These are phyloP conservation scores for Drosophila diplacantha DNA, from an alignment of 2,888 invertebrate species.

Conservation along the genomic window DNA sequence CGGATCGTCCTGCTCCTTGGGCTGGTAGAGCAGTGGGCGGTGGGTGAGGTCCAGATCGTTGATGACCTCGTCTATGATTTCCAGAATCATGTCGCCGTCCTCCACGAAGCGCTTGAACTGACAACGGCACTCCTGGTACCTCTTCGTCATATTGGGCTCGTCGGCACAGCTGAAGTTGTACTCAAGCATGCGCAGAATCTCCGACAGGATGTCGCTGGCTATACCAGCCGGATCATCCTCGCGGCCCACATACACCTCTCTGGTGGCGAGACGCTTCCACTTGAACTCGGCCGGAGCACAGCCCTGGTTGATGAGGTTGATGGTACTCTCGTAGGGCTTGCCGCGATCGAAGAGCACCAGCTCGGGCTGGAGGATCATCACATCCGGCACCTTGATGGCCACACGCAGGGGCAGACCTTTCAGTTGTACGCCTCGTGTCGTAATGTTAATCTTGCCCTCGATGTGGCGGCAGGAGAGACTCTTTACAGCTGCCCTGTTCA, in stretches of 20 bases:
- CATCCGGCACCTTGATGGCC: constrained; percentile 53
- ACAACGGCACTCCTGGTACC: constrained; percentile 66
- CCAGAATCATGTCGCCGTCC: constrained; percentile 42
- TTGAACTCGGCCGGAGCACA: constrained; percentile 57
- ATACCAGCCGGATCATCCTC: constrained; percentile 56
- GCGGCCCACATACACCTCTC: constrained; percentile 44
- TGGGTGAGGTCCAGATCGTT: constrained; percentile 59
- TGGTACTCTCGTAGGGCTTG: constrained; percentile 38
- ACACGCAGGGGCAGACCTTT: constrained; percentile 54
- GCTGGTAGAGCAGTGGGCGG: constrained; percentile 50
- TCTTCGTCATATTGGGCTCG: constrained; percentile 56
- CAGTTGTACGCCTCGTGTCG: constrained; percentile 48
- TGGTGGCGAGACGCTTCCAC: constrained; percentile 65
- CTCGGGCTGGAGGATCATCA: constrained; percentile 58
- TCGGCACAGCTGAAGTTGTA: constrained; percentile 55
- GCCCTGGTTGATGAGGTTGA: constrained; percentile 62
- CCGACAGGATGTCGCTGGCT: constrained; percentile 63
- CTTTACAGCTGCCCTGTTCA: constrained; percentile 51
- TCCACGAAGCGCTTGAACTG: constrained; percentile 37
- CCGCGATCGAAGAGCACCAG: constrained; percentile 65
- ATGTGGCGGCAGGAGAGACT: constrained; percentile 48
- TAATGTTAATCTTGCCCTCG: constrained; percentile 63
- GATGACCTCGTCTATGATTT: constrained; percentile 65
- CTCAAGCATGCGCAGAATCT: constrained; percentile 65
- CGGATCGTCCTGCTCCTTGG: neutral